A percentile compares a stretch with the other conserved stretches of the same genome.
Evolutionary conservation across 2,888 invertebrate species (phyloP).

Genomic region (Drosophila paranaensis): DNA sequence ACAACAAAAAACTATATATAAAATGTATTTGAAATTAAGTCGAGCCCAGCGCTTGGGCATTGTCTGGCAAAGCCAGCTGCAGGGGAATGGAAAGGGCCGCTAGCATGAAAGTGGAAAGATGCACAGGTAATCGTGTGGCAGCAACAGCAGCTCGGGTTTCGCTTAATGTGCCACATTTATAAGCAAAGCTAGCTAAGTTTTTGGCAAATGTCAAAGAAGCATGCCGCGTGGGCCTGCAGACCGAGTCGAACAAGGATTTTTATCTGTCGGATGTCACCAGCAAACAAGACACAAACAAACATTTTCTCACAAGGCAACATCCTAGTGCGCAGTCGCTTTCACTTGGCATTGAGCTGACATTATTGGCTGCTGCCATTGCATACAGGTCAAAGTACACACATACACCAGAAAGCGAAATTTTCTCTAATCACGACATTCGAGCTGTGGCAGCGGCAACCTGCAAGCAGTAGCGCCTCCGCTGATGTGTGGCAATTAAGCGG

Average conservation of each 20-base stretch:
- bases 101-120: slow-evolving; percentile 34
- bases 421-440: slow-evolving; percentile 54
- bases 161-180: slow-evolving; percentile 59
- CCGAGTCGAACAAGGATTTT: slow-evolving; percentile 57
- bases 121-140: slow-evolving; percentile 23
- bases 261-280: slow-evolving; percentile 63
- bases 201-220: slow-evolving; percentile 45
- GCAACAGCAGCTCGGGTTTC: slow-evolving; percentile 7
- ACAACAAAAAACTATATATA: slow-evolving; percentile 12
- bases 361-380: slow-evolving; percentile 40
- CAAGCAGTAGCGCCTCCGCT: slow-evolving; percentile 3
- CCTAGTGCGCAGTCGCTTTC: slow-evolving; percentile 57
- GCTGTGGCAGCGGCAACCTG: slow-evolving; percentile 11
- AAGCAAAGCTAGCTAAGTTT: slow-evolving; percentile 28
- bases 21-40: slow-evolving; percentile 52
- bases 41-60: slow-evolving; percentile 36
- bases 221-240: slow-evolving; percentile 29
- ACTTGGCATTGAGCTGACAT: slow-evolving; percentile 54
- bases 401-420: slow-evolving; percentile 58
- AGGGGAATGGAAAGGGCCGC: slow-evolving; percentile 4
- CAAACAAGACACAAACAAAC: slow-evolving; percentile 37
- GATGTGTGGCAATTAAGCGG: slow-evolving; percentile 2
- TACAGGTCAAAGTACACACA: slow-evolving; percentile 64
- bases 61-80: slow-evolving; percentile 17
- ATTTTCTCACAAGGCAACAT: slow-evolving; percentile 58